phyloP scores from a whole-genome alignment of 2,113 vertebrate species.

The Brachionichthys hirsutus region DNA sequence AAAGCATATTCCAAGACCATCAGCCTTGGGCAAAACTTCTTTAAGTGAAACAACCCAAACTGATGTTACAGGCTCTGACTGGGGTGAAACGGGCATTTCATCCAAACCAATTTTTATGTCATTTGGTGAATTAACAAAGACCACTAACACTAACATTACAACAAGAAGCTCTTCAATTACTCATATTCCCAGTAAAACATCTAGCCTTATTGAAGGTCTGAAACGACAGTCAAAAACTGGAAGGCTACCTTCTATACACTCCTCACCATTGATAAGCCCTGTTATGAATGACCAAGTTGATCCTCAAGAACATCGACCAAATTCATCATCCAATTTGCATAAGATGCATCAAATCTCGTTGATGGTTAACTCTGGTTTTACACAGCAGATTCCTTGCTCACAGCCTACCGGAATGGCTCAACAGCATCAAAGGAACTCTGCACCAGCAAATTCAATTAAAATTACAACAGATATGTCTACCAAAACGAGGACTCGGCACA shows the following conservation, averaged over 20 bases:
- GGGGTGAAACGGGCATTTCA: conserved; percentile 49
- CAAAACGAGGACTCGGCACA: conserved; percentile 24
- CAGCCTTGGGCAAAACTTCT: neutral
- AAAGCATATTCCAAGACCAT: conserved; percentile 12
- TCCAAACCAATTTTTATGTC: too few species aligned
- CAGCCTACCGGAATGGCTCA: conserved; percentile 23
- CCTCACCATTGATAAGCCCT: conserved; percentile 18
- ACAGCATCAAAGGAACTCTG: conserved; percentile 36
- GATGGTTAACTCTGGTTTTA: neutral
- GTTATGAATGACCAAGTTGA: conserved; percentile 22
- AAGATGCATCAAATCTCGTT: conserved; percentile 14
- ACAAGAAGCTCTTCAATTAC: conserved; percentile 8
- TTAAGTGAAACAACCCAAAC: conserved; percentile 38
- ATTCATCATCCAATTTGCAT: neutral
- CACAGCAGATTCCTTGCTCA: conserved; percentile 9
- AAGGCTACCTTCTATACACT: neutral
- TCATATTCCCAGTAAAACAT: conserved; percentile 2
- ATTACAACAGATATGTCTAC: conserved; percentile 70
- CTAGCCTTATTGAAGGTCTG: conserved; percentile 3
- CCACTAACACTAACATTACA: neutral
- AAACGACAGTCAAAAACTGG: conserved; percentile 7
- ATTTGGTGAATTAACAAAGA: too few species aligned
- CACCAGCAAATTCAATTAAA: conserved; percentile 70
- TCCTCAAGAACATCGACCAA: conserved; percentile 1
- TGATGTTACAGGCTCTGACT: conserved; percentile 59